These are phyloP conservation scores for Aldabrachelys gigantea DNA, from an alignment of 2,113 vertebrate species.

Conservation along the genomic window DNA sequence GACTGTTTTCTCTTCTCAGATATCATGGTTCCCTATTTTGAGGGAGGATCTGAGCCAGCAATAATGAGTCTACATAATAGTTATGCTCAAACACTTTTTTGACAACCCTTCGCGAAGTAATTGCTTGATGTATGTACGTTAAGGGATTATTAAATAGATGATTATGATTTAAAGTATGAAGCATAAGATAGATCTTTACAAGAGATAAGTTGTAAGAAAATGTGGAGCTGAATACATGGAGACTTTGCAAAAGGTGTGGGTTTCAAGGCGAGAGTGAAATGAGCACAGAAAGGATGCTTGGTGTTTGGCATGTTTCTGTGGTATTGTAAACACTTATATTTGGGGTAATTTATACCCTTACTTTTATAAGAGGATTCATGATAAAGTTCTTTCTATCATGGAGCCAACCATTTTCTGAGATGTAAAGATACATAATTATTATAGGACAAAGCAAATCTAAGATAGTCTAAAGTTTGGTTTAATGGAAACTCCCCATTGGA, in stretches of 20 bases:
- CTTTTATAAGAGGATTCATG: background rate
- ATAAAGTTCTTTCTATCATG: background rate
- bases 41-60: background rate
- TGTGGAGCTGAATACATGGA: background rate
- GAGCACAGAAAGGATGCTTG: background rate
- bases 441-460: background rate
- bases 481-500: background rate
- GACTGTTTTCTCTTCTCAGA: background rate
- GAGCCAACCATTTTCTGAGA: accelerated
- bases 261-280: background rate
- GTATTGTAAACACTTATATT: background rate
- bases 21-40: no score
- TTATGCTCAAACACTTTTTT: background rate
- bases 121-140: background rate
- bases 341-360: background rate
- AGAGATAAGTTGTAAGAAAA: background rate
- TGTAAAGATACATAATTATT: background rate
- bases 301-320: background rate
- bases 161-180: no score
- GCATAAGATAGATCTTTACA: background rate
- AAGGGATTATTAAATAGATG: no score
- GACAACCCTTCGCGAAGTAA: background rate
- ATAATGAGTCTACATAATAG: background rate
- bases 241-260: background rate
- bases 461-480: background rate